phyloP scores from a whole-genome alignment of 53 echinoderm and acorn worm species.

The Actinopyga echinites region DNA sequence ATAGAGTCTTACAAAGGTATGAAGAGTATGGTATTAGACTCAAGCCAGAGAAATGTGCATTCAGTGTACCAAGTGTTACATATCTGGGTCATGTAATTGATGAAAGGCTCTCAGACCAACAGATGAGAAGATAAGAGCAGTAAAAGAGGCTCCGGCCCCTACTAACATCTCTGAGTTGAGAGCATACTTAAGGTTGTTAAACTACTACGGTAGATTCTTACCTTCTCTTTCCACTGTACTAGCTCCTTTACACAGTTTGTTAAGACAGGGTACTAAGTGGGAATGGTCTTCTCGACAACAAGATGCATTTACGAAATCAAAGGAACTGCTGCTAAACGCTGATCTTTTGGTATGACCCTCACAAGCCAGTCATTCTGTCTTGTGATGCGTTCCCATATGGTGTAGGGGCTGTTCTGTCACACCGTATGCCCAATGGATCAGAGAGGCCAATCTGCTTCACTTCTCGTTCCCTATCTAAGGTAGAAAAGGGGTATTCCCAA shows the following conservation, averaged over 20 bases:
- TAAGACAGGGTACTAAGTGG: conserved; percentile 45
- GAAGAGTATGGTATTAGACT: conserved; percentile 44
- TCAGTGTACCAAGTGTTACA: conserved; percentile 16
- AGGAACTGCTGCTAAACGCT: conserved; percentile 41
- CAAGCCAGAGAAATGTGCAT: conserved; percentile 51
- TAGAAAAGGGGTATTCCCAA: conserved; percentile 32
- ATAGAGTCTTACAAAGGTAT: conserved; percentile 29
- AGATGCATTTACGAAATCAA: conserved; percentile 52
- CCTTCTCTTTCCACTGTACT: conserved; percentile 39
- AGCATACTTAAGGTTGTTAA: conserved; percentile 53
- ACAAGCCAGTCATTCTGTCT: conserved; percentile 31
- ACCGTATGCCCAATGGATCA: conserved; percentile 38
- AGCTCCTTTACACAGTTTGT: conserved; percentile 52
- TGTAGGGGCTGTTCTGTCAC: conserved; percentile 59
- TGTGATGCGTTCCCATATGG: conserved; percentile 61
- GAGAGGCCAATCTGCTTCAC: conserved; percentile 50
- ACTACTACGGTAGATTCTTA: conserved; percentile 66
- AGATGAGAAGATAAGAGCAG: conserved; percentile 40
- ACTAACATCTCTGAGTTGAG: conserved; percentile 50
- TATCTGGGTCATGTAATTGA: conserved; percentile 32
- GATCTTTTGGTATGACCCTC: conserved; percentile 38
- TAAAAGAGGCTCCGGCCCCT: conserved; percentile 46
- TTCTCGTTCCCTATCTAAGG: conserved; percentile 33
- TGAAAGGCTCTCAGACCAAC: conserved; percentile 42
- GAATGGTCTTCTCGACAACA: conserved; percentile 43